phyloP scores from a whole-genome alignment of 2,113 vertebrate genomes.

The Phaethon lepturus region DNA sequence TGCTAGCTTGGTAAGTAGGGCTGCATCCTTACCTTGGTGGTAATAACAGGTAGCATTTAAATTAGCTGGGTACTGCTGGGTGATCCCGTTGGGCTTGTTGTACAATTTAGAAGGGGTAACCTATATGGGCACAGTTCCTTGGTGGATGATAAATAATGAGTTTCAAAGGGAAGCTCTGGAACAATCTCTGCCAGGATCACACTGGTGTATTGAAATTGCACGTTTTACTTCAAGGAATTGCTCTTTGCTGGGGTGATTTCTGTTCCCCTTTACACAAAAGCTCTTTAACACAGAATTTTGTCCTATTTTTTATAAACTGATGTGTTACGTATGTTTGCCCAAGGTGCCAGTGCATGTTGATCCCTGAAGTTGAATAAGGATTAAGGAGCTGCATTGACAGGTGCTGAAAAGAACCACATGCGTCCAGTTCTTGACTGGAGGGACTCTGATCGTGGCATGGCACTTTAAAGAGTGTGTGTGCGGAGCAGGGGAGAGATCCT shows the following conservation, averaged over 20 bases:
- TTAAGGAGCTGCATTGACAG: conserved; percentile 9
- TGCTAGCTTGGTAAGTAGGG: not conserved
- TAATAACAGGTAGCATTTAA: not conserved
- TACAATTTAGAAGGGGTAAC: not conserved
- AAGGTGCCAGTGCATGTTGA: not conserved
- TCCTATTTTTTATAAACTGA: not conserved
- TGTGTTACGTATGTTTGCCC: not conserved
- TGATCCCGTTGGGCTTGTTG: not conserved
- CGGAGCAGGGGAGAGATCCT: not conserved
- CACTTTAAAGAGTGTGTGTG: not conserved
- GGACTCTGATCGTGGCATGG: not conserved
- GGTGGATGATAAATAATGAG: not conserved
- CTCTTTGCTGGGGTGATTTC: not conserved
- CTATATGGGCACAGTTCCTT: not conserved
- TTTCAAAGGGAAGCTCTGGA: not conserved
- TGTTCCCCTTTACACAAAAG: not conserved
- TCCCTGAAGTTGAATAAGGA: conserved; percentile 12
- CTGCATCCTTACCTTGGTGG: not conserved
- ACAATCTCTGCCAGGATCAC: not conserved
- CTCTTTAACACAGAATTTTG: not conserved
- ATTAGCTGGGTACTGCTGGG: not conserved
- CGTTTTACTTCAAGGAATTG: not conserved
- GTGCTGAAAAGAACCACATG: not conserved
- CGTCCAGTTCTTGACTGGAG: not conserved
- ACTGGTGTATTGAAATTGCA: not conserved